These are phyloP conservation scores for Myiopsitta monachus DNA, from an alignment of 2,113 vertebrate species.

Conservation along the genomic window DNA sequence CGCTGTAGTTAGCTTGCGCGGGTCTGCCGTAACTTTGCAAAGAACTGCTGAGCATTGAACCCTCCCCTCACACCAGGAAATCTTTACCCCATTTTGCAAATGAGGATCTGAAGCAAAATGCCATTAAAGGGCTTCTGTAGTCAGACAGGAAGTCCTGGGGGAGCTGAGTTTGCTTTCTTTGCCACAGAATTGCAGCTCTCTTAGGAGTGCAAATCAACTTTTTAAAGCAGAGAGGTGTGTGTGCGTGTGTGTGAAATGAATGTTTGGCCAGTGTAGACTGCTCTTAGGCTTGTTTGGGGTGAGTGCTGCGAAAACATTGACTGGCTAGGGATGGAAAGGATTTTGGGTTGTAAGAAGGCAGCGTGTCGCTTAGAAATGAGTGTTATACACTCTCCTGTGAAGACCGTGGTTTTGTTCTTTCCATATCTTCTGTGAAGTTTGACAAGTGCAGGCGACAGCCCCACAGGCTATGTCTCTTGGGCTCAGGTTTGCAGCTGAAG, in stretches of 20 bases:
- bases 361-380: rapidly evolving
- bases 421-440: rapidly evolving
- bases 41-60: background rate
- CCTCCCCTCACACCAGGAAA: background rate
- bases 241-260: background rate
- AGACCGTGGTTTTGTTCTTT: background rate
- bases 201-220: background rate
- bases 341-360: background rate
- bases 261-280: background rate
- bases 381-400: background rate
- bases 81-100: background rate
- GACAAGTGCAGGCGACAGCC: background rate
- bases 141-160: background rate
- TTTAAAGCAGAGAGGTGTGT: background rate
- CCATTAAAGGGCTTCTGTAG: background rate
- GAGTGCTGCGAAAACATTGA: background rate
- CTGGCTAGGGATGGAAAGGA: background rate
- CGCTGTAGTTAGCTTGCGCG: background rate
- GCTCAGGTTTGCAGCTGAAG: background rate
- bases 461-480: background rate
- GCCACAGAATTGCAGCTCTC: background rate
- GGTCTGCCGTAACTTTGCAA: background rate
- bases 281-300: background rate
- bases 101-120: background rate
- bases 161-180: background rate